Percentiles rank a stretch among this genome's conserved stretches.
Conservation (phyloP, 2,113 vertebrate genomes). For the Xiphophorus maculatus region DNA sequence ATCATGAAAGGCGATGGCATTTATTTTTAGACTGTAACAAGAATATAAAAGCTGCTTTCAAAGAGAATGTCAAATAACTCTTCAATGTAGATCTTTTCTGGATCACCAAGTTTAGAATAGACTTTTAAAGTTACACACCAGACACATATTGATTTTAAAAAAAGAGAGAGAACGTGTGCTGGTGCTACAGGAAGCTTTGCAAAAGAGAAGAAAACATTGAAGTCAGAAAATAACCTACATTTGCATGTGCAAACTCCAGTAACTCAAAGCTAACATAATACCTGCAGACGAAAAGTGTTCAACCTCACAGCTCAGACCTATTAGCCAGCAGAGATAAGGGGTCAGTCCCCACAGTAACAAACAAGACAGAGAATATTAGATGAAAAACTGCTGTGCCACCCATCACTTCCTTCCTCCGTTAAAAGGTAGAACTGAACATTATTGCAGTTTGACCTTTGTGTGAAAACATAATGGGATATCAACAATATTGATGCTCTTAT, state of each 20-base stretch:
- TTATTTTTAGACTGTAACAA: not conserved
- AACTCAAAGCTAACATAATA: not conserved
- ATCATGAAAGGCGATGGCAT: not conserved
- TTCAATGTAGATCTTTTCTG: not conserved
- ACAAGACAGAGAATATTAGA: slow-evolving; percentile 16
- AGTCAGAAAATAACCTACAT: not conserved
- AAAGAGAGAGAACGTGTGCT: not conserved
- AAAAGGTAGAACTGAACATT: slow-evolving; percentile 31
- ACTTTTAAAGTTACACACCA: not conserved
- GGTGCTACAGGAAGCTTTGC: not conserved
- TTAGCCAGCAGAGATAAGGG: not conserved
- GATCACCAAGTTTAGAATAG: not conserved
- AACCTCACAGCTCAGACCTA: not conserved
- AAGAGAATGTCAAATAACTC: not conserved
- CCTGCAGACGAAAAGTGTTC: not conserved
- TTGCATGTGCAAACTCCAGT: not conserved
- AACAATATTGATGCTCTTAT: slow-evolving; percentile 19
- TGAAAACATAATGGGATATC: slow-evolving; percentile 35
- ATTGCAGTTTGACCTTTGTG: slow-evolving; percentile 60
- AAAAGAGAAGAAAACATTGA: too few relatives aligned
- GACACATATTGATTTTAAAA: not conserved
- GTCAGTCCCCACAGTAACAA: not conserved
- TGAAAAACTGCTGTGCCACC: slow-evolving; percentile 1
- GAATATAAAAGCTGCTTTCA: not conserved
- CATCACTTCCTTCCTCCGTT: slow-evolving; percentile 4